Base-by-base conservation (phyloP, 2,888 invertebrate genomes). In the Eristalis pertinax region DNA sequence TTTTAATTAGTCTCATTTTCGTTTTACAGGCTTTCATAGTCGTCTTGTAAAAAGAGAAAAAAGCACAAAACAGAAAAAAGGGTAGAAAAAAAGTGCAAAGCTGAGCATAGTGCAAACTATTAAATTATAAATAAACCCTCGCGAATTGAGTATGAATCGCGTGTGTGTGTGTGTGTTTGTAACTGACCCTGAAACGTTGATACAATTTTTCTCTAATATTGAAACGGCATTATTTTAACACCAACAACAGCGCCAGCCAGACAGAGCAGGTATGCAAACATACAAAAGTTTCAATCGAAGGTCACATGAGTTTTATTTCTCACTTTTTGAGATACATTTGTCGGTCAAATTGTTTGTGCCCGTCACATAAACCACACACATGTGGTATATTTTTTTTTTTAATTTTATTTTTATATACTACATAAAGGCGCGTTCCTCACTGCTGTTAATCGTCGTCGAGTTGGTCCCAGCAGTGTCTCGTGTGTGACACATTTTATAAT, bases 181-280 rank as follows among this genome's bases (percentile, higher is more conserved):
- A 73, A 77, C 38, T 77, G 85, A 81, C 85, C 85, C 68, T 85
- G 81, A 85, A 81, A 73, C 73, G 58, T 74, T 74, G 85, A 77
- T 73, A 81, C 73, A 85, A 70, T 69, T 85, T n/a, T 77, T 81
- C 19, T 75, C 81, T 85, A 85, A 85, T 77, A 77, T 73, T 74
- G 73, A 77, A 81, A 65, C 62, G 50, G 68, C 74, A 72, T 50
- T 50, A 50, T 63, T 62, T 85, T 67, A 68, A 84, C 73, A 74
- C 50, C 50, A 50, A 50, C 19, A 50, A 7, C 19, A 19, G n/a
- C 26, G 7, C n/a, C 50, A 50, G 50, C 19, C 50, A 50, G 50
- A 8, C 50, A 19, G n/a, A 19, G 43, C 50, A 50, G 8, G 22
- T 41, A 67, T 38, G 43, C 41, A 67, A 13, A 24, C 67, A 13